phyloP scores from a whole-genome alignment of 2,888 invertebrate species.

The Chamaedrilus cognettii region DNA sequence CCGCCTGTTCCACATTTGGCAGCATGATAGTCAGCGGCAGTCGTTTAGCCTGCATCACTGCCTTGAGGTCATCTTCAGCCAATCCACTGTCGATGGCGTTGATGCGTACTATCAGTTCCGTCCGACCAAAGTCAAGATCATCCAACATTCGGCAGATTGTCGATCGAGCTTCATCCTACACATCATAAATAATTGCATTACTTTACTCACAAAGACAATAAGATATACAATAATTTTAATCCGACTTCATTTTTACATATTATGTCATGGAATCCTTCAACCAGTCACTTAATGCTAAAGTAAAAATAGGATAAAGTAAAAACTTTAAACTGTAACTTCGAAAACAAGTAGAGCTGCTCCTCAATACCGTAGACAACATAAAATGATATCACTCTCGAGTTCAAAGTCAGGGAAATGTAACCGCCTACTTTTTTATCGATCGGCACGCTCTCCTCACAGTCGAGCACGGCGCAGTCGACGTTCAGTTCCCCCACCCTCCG shows the following conservation, averaged over 20 bases:
- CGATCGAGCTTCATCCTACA: conserved; percentile 64
- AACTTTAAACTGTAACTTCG: no score
- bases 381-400: no score
- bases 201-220: no score
- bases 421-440: conserved; percentile 67
- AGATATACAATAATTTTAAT: no score
- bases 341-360: no score
- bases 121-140: conserved; percentile 58
- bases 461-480: conserved; percentile 69
- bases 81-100: conserved; percentile 68
- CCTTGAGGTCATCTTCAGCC: conserved; percentile 66
- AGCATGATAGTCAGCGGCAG: conserved; percentile 58
- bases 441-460: conserved; percentile 75
- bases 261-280: no score
- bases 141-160: conserved; percentile 61
- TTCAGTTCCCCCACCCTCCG: conserved; percentile 64
- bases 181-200: no score
- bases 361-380: no score
- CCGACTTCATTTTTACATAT: no score
- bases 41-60: conserved; percentile 52
- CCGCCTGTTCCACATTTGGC: conserved; percentile 64
- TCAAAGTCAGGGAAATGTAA: no score
- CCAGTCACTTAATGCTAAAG: no score
- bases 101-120: conserved; percentile 66
- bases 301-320: no score